phyloP scores from a whole-genome alignment of 1,140 invertebrate genomes.

The Cyrtorhinus lividipennis region DNA sequence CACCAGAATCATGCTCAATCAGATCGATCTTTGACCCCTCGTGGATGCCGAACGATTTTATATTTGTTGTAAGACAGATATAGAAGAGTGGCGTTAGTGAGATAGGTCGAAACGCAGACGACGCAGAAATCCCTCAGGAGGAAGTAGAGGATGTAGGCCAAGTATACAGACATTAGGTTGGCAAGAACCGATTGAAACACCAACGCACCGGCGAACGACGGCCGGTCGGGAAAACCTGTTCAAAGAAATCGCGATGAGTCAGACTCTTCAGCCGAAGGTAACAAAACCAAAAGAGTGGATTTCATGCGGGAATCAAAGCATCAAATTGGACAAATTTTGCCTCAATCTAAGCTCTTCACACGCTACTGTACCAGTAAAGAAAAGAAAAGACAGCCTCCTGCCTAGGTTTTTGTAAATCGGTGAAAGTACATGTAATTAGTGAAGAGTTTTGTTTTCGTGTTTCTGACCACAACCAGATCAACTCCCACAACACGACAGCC shows the following conservation, averaged over 20 bases:
- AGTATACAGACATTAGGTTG: slow-evolving; percentile 52
- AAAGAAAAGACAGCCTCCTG: neutral
- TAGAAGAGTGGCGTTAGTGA: slow-evolving; percentile 41
- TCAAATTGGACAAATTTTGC: slow-evolving; percentile 26
- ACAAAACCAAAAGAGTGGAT: too few relatives aligned
- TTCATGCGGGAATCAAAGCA: too few relatives aligned
- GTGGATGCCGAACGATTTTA: neutral
- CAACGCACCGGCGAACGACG: slow-evolving; percentile 35
- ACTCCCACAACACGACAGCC: too few relatives aligned
- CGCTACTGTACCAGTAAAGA: neutral
- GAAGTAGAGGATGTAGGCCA: slow-evolving; percentile 60
- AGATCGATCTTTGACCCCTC: too few relatives aligned
- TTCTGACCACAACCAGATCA: too few relatives aligned
- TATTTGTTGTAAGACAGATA: neutral
- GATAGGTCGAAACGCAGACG: slow-evolving; percentile 64
- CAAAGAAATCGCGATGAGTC: slow-evolving; percentile 25
- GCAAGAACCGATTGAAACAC: slow-evolving; percentile 40
- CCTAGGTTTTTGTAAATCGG: too few relatives aligned
- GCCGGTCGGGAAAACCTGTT: slow-evolving; percentile 43
- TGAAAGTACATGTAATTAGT: too few relatives aligned
- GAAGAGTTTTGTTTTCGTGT: too few relatives aligned
- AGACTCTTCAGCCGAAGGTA: too few relatives aligned
- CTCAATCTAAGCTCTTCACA: neutral
- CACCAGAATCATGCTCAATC: too few relatives aligned
- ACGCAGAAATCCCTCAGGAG: slow-evolving; percentile 61